These are phyloP conservation scores for Venturia canescens DNA, from an alignment of 1,140 invertebrate species.

Conservation along the genomic window DNA sequence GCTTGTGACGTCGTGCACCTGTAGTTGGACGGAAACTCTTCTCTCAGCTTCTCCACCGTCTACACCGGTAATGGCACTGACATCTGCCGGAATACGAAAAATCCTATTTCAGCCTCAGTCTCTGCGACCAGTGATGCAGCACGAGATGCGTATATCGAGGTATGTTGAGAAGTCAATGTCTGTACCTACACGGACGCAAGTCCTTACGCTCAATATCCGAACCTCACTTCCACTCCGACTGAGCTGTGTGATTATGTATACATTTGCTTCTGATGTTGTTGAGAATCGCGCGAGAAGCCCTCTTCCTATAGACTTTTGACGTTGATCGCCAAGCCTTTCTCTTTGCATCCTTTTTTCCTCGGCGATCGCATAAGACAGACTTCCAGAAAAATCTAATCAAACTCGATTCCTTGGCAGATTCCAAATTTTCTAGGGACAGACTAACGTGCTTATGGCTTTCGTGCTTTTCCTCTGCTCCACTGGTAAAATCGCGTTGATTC, in stretches of 20 bases:
- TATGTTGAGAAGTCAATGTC: conserved; percentile 28
- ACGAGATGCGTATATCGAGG: conserved; percentile 34
- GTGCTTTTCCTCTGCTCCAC: neutral
- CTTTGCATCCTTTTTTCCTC: neutral
- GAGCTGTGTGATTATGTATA: conserved; percentile 11
- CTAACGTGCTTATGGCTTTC: conserved; percentile 23
- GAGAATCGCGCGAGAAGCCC: neutral
- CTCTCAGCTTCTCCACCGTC: conserved; percentile 63
- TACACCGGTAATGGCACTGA: conserved; percentile 72
- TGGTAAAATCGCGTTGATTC: neutral
- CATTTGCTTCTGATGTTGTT: conserved; percentile 22
- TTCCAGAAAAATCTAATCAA: conserved; percentile 20
- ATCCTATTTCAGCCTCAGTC: conserved; percentile 71
- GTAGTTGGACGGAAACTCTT: conserved; percentile 45
- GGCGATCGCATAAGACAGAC: neutral
- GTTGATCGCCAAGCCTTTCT: conserved; percentile 6
- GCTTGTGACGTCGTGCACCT: conserved; percentile 40
- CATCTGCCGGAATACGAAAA: conserved; percentile 74
- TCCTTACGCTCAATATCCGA: conserved; percentile 38
- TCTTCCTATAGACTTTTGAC: conserved; percentile 13
- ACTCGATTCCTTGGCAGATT: neutral
- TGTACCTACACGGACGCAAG: conserved; percentile 23
- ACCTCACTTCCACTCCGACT: conserved; percentile 11
- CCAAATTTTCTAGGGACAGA: neutral
- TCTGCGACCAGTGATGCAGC: conserved; percentile 41